These are phyloP conservation scores for Peromyscus maniculatus DNA, from an alignment of 2,113 vertebrate genomes.

Conservation along the genomic window DNA sequence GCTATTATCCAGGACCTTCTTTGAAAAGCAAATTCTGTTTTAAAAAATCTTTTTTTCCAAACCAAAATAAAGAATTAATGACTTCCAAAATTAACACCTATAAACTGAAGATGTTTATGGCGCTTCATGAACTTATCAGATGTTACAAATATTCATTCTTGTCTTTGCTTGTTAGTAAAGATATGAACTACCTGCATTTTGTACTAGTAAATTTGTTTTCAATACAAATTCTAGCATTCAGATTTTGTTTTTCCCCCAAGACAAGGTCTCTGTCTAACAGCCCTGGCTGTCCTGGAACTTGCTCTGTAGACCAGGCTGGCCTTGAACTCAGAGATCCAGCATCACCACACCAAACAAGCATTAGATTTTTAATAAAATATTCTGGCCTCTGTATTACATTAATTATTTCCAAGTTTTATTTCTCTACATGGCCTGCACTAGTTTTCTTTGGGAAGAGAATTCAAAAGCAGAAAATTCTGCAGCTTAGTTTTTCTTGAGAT, in stretches of 20 bases:
- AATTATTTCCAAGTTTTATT: slow-evolving; percentile 67
- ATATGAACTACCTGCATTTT: slow-evolving; percentile 39
- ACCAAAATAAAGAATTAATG: slow-evolving; percentile 47
- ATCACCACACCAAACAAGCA: neutral
- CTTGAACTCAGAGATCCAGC: neutral
- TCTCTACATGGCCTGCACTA: slow-evolving; percentile 50
- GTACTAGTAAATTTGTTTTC: slow-evolving; percentile 44
- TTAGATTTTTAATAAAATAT: slow-evolving; percentile 45
- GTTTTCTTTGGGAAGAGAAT: slow-evolving; percentile 66
- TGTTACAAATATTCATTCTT: slow-evolving; percentile 51
- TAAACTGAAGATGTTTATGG: neutral
- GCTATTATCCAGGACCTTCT: slow-evolving; percentile 58
- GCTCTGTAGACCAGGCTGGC: neutral
- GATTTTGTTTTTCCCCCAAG: slow-evolving; percentile 20
- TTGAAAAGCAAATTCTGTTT: slow-evolving; percentile 65
- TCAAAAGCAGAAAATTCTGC: slow-evolving; percentile 18
- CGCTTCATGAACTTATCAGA: neutral
- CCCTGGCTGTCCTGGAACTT: neutral
- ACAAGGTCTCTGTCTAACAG: neutral
- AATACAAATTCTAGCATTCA: slow-evolving; percentile 65
- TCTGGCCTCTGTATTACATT: neutral
- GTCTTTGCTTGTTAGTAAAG: slow-evolving; percentile 25
- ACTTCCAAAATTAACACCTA: slow-evolving; percentile 62
- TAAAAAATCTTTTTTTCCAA: slow-evolving; percentile 64
- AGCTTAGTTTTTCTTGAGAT: slow-evolving; percentile 42